phyloP scores from a whole-genome alignment of 1,140 invertebrate species.

The Elymnias hypermnestra region DNA sequence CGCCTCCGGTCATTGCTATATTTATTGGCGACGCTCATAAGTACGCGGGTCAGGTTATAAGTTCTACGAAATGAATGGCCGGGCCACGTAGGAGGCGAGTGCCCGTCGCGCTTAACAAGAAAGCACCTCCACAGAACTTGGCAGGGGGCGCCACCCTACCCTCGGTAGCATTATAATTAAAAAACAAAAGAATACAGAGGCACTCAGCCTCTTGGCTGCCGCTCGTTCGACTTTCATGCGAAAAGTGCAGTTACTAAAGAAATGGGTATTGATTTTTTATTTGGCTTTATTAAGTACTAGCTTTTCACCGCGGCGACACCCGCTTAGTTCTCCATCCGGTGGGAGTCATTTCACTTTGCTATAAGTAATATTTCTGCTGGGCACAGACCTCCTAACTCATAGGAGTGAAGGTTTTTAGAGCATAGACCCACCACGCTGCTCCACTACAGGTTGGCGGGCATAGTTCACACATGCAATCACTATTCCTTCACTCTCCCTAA shows the following conservation, averaged over 20 bases:
- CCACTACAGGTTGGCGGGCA: no score
- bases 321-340: no score
- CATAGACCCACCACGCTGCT: no score
- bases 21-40: constrained; percentile 77
- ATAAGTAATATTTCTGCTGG: no score
- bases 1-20: constrained; percentile 74
- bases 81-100: constrained; percentile 65
- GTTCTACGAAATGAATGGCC: constrained; percentile 72
- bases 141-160: constrained; percentile 48
- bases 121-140: constrained; percentile 62
- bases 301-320: no score
- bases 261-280: constrained; percentile 26
- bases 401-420: no score
- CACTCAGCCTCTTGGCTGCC: constrained; percentile 66
- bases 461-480: no score
- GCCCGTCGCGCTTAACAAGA: constrained; percentile 66
- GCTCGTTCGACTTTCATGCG: constrained; percentile 41
- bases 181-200: constrained; percentile 74
- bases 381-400: no score
- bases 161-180: constrained; percentile 69
- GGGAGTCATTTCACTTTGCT: no score
- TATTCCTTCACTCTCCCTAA: no score
- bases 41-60: constrained; percentile 75
- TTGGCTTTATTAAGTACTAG: constrained; percentile 13
- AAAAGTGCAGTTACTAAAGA: constrained; percentile 34